Conservation (phyloP, 2,113 vertebrate genomes). For the Tragulus kanchil region DNA sequence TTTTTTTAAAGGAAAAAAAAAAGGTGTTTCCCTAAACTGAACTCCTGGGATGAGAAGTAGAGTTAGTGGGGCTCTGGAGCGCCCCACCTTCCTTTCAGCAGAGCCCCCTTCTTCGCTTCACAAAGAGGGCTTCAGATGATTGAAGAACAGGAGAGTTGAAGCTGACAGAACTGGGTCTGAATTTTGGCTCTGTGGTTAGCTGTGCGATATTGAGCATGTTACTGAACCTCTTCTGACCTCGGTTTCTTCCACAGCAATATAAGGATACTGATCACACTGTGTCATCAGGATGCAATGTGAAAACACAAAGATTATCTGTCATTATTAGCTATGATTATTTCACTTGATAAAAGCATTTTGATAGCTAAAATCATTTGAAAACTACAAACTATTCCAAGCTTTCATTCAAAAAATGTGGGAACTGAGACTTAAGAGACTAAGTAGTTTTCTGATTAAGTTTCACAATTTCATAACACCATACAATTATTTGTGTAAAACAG, state of each 20-base stretch:
- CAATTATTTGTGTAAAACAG: conserved; percentile 59
- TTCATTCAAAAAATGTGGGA: conserved; percentile 11
- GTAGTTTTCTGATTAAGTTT: conserved; percentile 37
- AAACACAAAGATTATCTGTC: neutral
- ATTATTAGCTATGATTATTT: conserved; percentile 19
- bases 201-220: neutral
- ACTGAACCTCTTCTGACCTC: neutral
- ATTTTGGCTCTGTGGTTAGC: neutral
- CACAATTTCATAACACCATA: conserved; percentile 12
- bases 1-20: neutral
- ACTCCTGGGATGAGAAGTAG: neutral
- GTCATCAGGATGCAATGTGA: neutral
- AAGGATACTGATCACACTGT: neutral
- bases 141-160: neutral
- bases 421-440: neutral
- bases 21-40: conserved; percentile 12
- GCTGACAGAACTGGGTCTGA: neutral
- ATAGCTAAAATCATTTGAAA: neutral
- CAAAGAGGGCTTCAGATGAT: neutral
- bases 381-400: neutral
- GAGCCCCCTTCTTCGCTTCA: neutral
- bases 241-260: neutral
- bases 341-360: neutral
- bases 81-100: neutral
- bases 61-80: neutral